These are phyloP conservation scores for Peribatodes rhomboidaria DNA, from an alignment of 2,888 invertebrate species.

Conservation along the genomic window DNA sequence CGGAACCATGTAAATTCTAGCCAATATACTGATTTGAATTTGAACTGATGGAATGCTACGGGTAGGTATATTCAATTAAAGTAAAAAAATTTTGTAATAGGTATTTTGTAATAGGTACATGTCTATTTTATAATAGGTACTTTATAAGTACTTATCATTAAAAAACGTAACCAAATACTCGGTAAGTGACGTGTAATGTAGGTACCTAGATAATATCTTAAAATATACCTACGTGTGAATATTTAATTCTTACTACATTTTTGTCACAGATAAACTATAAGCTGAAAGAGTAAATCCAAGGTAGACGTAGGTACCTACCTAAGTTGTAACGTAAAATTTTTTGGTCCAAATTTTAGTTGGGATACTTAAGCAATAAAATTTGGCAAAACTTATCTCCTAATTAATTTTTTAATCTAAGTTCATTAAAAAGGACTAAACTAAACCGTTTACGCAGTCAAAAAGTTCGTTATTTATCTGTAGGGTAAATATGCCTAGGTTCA, in stretches of 20 bases:
- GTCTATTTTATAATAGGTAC: background rate
- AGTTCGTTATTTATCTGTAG: conserved; percentile 11
- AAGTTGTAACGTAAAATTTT: background rate
- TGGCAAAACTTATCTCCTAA: conserved; percentile 13
- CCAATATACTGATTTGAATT: conserved; percentile 2
- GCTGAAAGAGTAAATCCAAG: background rate
- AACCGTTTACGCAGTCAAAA: conserved; percentile 32
- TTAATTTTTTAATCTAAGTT: conserved; percentile 3
- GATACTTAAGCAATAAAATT: conserved; percentile 10
- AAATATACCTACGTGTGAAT: too few species aligned
- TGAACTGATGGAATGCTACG: background rate
- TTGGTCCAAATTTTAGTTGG: conserved; percentile 18
- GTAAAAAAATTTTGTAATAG: background rate
- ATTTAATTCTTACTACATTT: background rate
- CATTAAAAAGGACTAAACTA: conserved; percentile 11
- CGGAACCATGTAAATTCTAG: background rate
- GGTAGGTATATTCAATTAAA: background rate
- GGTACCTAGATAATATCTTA: too few species aligned
- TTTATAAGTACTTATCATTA: background rate
- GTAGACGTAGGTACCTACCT: background rate
- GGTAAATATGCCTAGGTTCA: conserved; percentile 28
- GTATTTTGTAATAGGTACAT: background rate
- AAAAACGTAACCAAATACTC: background rate
- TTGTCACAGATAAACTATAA: background rate
- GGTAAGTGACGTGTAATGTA: background rate